Evolutionary conservation across 2,113 vertebrate genomes (phyloP).

Genomic region (Tympanuchus pallidicinctus): DNA sequence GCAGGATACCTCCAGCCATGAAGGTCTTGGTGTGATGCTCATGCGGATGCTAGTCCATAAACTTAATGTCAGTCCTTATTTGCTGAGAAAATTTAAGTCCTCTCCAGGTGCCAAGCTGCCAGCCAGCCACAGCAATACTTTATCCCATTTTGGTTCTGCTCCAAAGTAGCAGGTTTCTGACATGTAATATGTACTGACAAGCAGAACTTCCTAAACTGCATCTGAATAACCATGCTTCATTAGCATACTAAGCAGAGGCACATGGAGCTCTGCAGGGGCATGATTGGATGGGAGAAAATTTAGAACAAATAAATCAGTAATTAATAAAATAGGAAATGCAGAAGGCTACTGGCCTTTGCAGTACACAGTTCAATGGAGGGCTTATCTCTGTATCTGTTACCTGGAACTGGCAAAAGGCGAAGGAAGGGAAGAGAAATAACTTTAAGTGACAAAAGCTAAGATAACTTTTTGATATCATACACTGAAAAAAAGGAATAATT

Average conservation of each 20-base stretch:
- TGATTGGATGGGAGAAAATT: background rate
- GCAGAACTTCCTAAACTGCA: background rate
- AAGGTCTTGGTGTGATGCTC: background rate
- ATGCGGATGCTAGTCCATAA: background rate
- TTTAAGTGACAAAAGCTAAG: background rate
- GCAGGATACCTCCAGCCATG: background rate
- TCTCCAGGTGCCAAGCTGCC: background rate
- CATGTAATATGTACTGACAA: background rate
- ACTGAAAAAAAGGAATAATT: background rate
- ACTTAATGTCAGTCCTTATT: background rate
- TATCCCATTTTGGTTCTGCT: conserved; percentile 17
- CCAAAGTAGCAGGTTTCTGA: conserved; percentile 18
- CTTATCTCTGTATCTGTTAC: background rate
- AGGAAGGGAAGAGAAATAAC: background rate
- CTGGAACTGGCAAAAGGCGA: background rate
- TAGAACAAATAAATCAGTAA: background rate
- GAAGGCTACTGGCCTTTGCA: background rate
- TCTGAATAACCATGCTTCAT: background rate
- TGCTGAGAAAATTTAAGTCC: conserved; percentile 4
- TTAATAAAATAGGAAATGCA: background rate
- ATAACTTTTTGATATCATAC: background rate
- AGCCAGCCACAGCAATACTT: background rate
- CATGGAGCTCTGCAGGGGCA: background rate
- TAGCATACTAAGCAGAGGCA: background rate
- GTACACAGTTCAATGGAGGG: background rate